Base-by-base conservation (phyloP, 2,888 invertebrate species). In the Operophtera brumata region DNA sequence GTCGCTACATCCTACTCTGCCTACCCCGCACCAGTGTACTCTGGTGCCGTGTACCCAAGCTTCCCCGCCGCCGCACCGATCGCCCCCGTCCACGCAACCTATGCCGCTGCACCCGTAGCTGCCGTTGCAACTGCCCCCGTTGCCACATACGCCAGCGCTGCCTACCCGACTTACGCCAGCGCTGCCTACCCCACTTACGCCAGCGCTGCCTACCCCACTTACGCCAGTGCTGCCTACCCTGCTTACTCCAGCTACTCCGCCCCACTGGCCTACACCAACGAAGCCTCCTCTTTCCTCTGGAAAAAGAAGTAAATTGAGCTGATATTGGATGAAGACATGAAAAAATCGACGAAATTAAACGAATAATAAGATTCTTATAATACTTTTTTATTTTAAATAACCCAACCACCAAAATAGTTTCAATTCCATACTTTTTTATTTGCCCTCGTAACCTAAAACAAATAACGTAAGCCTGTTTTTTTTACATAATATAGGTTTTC, bases 1-100 rank as follows among this genome's bases (percentile, higher is more conserved):
- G 45, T 46, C 14, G 42, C 30, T 30, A 30, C 41, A 35, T 36
- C 59, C 10, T 54, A 55, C 53, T 46, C 45, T 9, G 45, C 48
- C n/a, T 54, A 52, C 39, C 40, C 46, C 9, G 57, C 54, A 6
- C 41, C 14, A 1, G 14, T 43, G 6, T 50, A 51, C 47, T 44
- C 47, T 4, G 36, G 47, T 10, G 41, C 56, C 9, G 46, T 47
- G 37, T 44, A 45, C 34, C 10, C 45, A 3, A 36, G 12, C 47
- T 47, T 41, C 43, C 40, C 40, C 7, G 42, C 43, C 11, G 25
- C 20, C 12, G 37, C 34, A 8, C 11, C 28, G 20, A 20, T 20
- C 28, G 42, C 50, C 7, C 42, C 46, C 25, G 39, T 47, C 3
- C 36, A 35, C 8, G 26, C 52, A 8, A 7, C 30, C n/a, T 35